Conservation (phyloP, 2,888 invertebrate genomes). For the Drosophila ustulata region DNA sequence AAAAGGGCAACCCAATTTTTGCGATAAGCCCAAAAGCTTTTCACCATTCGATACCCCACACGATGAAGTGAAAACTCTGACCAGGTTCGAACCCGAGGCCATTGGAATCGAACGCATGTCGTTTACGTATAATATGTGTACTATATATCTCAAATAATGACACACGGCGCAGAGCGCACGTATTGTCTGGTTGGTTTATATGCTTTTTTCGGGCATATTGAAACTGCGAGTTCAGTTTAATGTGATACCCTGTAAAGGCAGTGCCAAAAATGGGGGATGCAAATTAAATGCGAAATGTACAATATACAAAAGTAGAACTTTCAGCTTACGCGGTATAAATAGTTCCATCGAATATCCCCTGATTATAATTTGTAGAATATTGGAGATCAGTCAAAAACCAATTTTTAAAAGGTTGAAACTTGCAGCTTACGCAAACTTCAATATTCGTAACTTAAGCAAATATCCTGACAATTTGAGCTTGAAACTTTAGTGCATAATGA, state of each 20-base stretch:
- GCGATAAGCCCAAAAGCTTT: conserved; percentile 16
- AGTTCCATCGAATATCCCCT: too few species aligned
- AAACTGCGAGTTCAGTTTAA: conserved; percentile 45
- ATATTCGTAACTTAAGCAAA: too few species aligned
- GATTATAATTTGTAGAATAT: too few species aligned
- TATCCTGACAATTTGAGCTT: not conserved
- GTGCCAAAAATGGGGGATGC: not conserved
- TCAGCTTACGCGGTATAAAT: too few species aligned
- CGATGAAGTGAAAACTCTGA: conserved; percentile 9
- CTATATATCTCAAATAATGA: conserved; percentile 25
- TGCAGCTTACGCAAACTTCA: too few species aligned
- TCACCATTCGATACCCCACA: not conserved
- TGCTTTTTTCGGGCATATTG: conserved; percentile 42
- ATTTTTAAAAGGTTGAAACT: too few species aligned
- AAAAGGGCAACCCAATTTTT: not conserved
- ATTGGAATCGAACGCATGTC: conserved; percentile 20
- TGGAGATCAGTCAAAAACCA: too few species aligned
- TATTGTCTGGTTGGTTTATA: conserved; percentile 28
- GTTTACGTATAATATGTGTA: conserved; percentile 4
- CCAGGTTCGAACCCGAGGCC: conserved; percentile 10
- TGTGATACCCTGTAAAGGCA: conserved; percentile 20
- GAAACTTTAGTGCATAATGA: too few species aligned
- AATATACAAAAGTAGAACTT: too few species aligned
- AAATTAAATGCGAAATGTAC: not conserved
- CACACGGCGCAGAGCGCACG: conserved; percentile 39